These are phyloP conservation scores for Sarcophaga subvicina DNA, from an alignment of 2,888 invertebrate species.

Conservation along the genomic window DNA sequence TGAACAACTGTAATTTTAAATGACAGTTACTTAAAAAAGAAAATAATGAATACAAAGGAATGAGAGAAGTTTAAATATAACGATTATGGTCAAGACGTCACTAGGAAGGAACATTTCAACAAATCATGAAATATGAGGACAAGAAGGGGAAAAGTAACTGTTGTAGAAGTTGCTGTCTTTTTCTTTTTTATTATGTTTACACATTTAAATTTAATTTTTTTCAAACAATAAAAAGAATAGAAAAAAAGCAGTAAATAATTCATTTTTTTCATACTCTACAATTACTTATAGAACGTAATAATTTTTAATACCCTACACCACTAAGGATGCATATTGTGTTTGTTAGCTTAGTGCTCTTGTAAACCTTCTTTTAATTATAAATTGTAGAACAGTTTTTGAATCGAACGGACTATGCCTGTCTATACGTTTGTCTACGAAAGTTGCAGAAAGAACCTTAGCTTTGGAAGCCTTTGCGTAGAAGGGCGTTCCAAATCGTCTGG, in stretches of 20 bases:
- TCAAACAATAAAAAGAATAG: constrained; percentile 14
- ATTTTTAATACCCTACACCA: too few species aligned
- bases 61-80: constrained; percentile 6
- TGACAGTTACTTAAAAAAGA: neutral
- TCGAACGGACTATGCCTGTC: too few species aligned
- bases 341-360: too few species aligned
- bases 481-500: too few species aligned
- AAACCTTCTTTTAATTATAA: too few species aligned
- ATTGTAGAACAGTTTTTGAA: too few species aligned
- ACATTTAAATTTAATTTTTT: constrained; percentile 15
- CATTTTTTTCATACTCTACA: neutral
- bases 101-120: neutral
- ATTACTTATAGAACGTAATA: too few species aligned
- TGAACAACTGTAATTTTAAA: neutral
- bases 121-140: constrained; percentile 12
- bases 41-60: neutral
- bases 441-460: too few species aligned
- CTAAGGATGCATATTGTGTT: too few species aligned
- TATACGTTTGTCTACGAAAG: too few species aligned
- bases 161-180: constrained; percentile 22
- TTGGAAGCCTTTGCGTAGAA: too few species aligned
- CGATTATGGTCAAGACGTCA: constrained; percentile 34
- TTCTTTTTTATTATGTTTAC: neutral
- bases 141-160: constrained; percentile 9
- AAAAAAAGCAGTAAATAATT: neutral